Evolutionary conservation across 2,797 vertebrate genomes (phyloP), one percentile per base, ranked within the genome.

Genomic region (Diglossa cyanea): DNA sequence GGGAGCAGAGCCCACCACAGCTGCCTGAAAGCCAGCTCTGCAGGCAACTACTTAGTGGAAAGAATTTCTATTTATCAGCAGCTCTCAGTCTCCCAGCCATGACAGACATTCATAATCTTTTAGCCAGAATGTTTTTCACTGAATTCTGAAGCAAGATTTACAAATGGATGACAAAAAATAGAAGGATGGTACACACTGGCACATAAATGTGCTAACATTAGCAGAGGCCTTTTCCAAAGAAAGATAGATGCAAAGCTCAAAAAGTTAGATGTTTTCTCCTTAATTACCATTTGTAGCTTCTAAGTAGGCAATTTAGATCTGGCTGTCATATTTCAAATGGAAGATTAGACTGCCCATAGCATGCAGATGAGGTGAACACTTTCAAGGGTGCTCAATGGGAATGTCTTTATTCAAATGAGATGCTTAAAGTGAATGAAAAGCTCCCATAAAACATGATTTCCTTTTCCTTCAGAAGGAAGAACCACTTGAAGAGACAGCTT

Each of bases 251-350:
- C 24, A 83, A 93, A 90, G 73, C 70, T 80, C 62, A 75, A 45
- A 50, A 77, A 79, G 53, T 81, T 86, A 60, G 61, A 80, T 75
- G 65, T 13, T 57, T 83, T 91, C 65, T 90, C 66, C 62, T 89
- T 92, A 86, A 88, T 93, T 78, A 91, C 90, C 2, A 88, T 84
- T 86, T 86, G 70, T 78, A 91, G 63, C 85, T 94, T 91, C 55
- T 94, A 90, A 94, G 87, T 33, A 91, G 87, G 85, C 79, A 90
- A 93, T 97, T 93, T 86, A 70, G 82, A 87, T 62, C 70, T 30
- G 82, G 62, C 62, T 94, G 78, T 91, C 92, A 70, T 83, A 86
- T 75, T 82, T 90, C 70, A 94, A 48, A 73, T 39, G 58, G 48
- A 86, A 88, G 57, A 50, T 18, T 39, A 79, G 67, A 47, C 73